Percentiles rank a stretch among this genome's conserved stretches.
Conservation (phyloP, 2,888 invertebrate genomes). For the Automeris io region DNA sequence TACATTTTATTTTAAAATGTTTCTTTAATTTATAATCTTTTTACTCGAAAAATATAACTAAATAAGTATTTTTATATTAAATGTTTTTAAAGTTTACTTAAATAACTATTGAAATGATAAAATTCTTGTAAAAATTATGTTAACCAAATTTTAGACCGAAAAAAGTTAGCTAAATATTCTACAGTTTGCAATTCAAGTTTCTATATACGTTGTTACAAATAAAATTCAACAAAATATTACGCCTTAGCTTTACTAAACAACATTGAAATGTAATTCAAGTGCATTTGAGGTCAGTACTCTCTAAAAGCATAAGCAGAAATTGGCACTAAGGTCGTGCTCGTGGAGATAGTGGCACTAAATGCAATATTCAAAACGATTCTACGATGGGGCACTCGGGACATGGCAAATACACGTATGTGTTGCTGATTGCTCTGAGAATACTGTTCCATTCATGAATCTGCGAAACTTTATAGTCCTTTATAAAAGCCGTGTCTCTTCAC, state of each 20-base stretch:
- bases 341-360: conserved; percentile 47
- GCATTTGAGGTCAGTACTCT: conserved; percentile 15
- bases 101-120: no score
- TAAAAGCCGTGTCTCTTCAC: no score
- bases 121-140: no score
- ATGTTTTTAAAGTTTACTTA: no score
- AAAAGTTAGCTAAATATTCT: neutral
- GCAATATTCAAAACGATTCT: conserved; percentile 65
- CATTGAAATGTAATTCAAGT: conserved; percentile 1
- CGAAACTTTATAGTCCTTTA: no score
- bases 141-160: neutral
- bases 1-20: no score
- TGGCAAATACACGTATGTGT: conserved; percentile 49
- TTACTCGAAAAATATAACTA: no score
- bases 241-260: neutral
- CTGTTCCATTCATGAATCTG: conserved; percentile 48
- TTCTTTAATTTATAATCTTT: no score
- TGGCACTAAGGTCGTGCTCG: conserved; percentile 19
- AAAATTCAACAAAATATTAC: neutral
- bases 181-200: neutral
- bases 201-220: neutral
- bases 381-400: conserved; percentile 51
- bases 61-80: no score
- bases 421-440: conserved; percentile 61
- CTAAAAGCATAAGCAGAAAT: conserved; percentile 18